These are phyloP conservation scores for Diaphora mendica DNA, from an alignment of 2,888 invertebrate genomes.

Conservation along the genomic window DNA sequence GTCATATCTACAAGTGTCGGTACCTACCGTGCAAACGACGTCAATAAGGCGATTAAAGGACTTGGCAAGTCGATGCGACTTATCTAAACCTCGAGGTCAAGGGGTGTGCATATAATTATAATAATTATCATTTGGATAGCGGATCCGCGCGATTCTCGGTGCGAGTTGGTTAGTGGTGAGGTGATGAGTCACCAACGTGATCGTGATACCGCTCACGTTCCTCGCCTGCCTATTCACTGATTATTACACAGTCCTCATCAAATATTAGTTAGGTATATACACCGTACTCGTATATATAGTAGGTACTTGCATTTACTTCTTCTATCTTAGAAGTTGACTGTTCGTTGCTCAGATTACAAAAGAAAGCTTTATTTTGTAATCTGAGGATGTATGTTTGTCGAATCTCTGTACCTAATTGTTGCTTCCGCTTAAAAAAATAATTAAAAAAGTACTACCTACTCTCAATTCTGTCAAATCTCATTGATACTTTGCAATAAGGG, in stretches of 20 bases:
- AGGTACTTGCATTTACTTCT: neutral
- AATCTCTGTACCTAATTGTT: neutral
- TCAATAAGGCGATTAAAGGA: conserved; percentile 65
- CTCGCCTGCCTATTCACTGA: conserved; percentile 32
- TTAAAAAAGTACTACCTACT: neutral
- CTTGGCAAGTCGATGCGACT: conserved; percentile 54
- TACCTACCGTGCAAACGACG: neutral
- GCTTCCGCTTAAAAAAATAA: neutral
- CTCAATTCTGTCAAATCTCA: no score
- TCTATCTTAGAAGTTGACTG: neutral
- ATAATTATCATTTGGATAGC: conserved; percentile 62
- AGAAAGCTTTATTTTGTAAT: no score
- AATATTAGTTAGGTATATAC: neutral
- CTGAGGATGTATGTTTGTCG: no score
- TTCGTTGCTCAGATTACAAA: no score
- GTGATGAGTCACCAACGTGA: conserved; percentile 58
- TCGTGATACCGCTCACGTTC: conserved; percentile 71
- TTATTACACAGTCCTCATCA: conserved; percentile 11
- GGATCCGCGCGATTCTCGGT: conserved; percentile 53
- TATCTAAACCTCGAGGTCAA: conserved; percentile 67
- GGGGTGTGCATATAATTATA: conserved; percentile 63
- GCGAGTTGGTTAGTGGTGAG: conserved; percentile 51
- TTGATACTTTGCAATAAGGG: no score
- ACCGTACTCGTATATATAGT: neutral
- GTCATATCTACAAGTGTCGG: neutral